Base-by-base conservation (phyloP, 2,888 invertebrate species). In the Neuroscelio doddi region DNA sequence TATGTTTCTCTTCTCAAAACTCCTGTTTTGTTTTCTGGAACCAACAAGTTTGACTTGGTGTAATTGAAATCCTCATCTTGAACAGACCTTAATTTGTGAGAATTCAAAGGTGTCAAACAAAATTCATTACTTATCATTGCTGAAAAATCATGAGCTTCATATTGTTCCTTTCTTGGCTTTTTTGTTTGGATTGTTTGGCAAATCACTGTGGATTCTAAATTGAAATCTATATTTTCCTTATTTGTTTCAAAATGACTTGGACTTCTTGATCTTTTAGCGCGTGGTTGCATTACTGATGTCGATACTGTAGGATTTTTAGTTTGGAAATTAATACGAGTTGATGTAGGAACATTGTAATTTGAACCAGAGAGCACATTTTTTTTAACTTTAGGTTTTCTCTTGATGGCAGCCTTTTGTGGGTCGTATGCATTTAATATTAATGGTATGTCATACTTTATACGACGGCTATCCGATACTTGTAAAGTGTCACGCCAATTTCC, bases 381-480 rank as follows among this genome's bases (percentile, higher is more conserved):
- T 51, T 47, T 57, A 24, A 16, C 34, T 44, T n/a, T 12, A 8
- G 14, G 3, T 47, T 63, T 16, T 45, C 24, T 9, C 26, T 38
- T 30, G 36, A 15, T 46, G 67, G 59, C 29, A 59, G 68, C 1
- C 47, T 55, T 34, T 44, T 47, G 34, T 41, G 53, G 1, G n/a
- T 64, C 32, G 70, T 65, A 34, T 41, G 72, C 29, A 64, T 67
- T 50, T 5, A 69, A 12, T 16, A 71, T 73, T 5, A 80, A 34
- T 68, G 89, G 86, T 2, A 92, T 87, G 76, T 92, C 91, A 84
- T 90, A 90, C 76, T 89, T 87, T 45, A 91, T 88, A 68, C 89
- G 87, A 53, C 87, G 87, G 62, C 87, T 89, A 82, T 91, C 90
- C 1, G 87, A 87, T 41, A 93, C 67, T 50, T 91, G 88, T 29